Conservation (phyloP, 2,797 vertebrate genomes). For the Falco naumanni region DNA sequence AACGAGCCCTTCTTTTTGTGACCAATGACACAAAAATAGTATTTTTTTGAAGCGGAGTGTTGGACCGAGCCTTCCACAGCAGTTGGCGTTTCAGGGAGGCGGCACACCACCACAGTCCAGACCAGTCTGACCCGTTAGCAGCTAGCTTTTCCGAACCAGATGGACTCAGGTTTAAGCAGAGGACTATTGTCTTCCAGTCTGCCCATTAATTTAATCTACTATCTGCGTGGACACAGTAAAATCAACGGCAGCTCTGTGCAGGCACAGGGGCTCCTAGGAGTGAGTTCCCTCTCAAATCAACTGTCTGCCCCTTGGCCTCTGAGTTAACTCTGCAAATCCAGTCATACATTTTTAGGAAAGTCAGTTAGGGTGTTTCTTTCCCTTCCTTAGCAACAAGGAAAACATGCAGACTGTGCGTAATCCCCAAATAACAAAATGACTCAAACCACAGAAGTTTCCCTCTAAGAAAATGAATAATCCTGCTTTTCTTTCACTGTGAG, state of each 20-base stretch:
- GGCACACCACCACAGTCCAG: background rate
- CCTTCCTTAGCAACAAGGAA: background rate
- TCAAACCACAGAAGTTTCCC: background rate
- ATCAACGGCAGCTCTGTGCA: background rate
- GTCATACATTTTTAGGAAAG: background rate
- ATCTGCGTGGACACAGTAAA: accelerated
- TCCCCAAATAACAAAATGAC: background rate
- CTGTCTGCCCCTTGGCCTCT: accelerated
- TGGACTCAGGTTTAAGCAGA: background rate
- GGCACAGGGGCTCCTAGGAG: background rate
- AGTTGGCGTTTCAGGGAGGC: background rate
- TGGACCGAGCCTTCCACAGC: background rate
- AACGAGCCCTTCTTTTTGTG: background rate
- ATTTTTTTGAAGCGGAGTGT: background rate
- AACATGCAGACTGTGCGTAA: background rate
- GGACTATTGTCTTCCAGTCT: background rate
- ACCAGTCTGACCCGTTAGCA: background rate
- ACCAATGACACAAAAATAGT: background rate
- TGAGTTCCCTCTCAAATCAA: background rate
- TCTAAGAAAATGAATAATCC: background rate
- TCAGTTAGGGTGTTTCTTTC: background rate
- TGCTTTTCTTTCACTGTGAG: background rate
- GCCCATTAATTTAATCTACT: background rate
- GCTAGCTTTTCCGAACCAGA: background rate
- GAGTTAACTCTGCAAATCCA: background rate